Evolutionary conservation across 2,888 invertebrate species (phyloP).

Genomic region (Camptogramma bilineatum): DNA sequence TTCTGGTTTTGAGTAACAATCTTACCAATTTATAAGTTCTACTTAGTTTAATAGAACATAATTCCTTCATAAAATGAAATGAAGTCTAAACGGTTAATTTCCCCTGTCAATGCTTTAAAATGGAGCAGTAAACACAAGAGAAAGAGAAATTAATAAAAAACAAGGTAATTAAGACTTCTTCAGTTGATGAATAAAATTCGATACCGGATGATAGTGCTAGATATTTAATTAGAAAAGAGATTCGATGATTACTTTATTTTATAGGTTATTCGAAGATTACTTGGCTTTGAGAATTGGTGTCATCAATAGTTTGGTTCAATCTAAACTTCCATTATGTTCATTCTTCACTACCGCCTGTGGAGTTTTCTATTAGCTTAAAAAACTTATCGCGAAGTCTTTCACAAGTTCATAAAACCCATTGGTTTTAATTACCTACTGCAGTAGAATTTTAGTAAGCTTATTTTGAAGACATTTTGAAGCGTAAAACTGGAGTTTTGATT

Average conservation of each 20-base stretch:
- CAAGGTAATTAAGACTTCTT: neutral
- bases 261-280: neutral
- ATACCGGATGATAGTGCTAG: slow-evolving; percentile 3
- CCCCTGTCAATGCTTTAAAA: slow-evolving; percentile 5
- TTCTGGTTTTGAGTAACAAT: too few relatives aligned
- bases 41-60: too few relatives aligned
- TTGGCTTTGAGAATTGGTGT: neutral
- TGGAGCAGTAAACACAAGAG: slow-evolving; percentile 5
- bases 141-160: slow-evolving; percentile 1
- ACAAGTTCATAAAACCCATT: neutral
- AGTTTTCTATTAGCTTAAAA: neutral
- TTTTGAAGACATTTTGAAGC: too few relatives aligned
- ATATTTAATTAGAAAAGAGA: slow-evolving; percentile 11
- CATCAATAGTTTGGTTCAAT: neutral
- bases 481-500: too few relatives aligned
- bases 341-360: neutral
- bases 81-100: slow-evolving; percentile 1
- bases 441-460: neutral
- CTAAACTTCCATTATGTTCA: neutral
- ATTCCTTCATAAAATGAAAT: neutral
- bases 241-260: neutral
- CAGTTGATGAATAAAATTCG: slow-evolving; percentile 12
- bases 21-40: too few relatives aligned
- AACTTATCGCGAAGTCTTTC: neutral
- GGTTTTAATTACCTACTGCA: neutral